Base-by-base conservation (phyloP, 1,140 invertebrate species). In the Drosophila bipectinata region DNA sequence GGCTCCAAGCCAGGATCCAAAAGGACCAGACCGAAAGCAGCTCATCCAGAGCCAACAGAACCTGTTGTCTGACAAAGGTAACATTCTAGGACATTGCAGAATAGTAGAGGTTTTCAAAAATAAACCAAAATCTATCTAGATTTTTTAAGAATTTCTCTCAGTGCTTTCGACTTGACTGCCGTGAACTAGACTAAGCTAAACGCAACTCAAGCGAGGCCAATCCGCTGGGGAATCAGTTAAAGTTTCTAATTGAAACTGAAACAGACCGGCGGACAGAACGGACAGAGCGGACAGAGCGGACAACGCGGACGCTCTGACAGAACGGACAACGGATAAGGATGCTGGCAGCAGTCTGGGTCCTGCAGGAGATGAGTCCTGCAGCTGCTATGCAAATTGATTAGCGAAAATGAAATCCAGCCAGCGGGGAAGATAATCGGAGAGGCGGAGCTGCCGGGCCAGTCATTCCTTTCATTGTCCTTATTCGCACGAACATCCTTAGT, bases 241-340 rank as follows among this genome's bases (percentile, higher is more conserved):
- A 87, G 82, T 87, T 87, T 85, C 74, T 85, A 85, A 87, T 85
- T 85, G 82, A 87, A 85, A 87, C 78, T 87, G 74, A 87, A 87
- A 82, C 73, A 71, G 74, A 72, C 49, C 67, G 49, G 15, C 47
- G 55, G 47, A 60, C 47, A 54, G 28, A 15, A 14, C 30, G 34
- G 39, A 45, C 37, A 41, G 10, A 67, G 1, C 59, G 44, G 41
- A 61, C 28, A 52, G 12, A 2, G 39, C 26, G 26, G 48, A 68
- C 39, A 66, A 12, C 14, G 28, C 28, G 56, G 53, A 18, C 18
- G 18, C 18, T 18, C 18, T 18, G 18, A 49, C 18, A 69, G 2
- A 21, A 21, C 58, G 49, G 39, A 51, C 37, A 61, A 10, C 21
- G 64, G 56, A 73, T 52, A 72, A 34, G 34, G 45, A 45, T 34